Evolutionary conservation across 2,797 vertebrate species (phyloP), one percentile per base, ranked within the genome.

Genomic region (Eulemur mongoz): DNA sequence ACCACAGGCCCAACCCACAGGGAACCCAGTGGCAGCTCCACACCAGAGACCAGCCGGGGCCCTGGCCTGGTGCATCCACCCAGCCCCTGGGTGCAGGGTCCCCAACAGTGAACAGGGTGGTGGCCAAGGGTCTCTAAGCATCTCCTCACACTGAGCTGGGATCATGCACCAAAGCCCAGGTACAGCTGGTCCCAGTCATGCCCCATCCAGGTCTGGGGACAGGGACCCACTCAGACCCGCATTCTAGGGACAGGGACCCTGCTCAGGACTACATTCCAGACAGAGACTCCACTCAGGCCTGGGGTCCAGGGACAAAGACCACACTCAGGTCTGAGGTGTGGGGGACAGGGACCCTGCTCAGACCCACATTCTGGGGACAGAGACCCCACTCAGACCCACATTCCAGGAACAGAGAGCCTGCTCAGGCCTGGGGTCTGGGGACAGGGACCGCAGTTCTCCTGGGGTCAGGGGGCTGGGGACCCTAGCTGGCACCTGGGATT

Each of bases 81-180:
- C 5, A 2, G 12, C 3, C 14, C 32, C n/a, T 9, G 43, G 43
- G 43, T 45, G 43, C 43, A 45, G 43, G 20, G 32, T 7, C n/a
- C 11, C 22, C 61, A 6, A n/a, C 15, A 18, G n/a, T 10, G 45
- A 70, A 63, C 38, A 35, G 11, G 0, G 73, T 50, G 45, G 73
- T 5, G 18, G 45, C 18, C 1, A 0, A 32, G 63, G n/a, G 32
- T 65, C 32, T n/a, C 32, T n/a, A 65, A 65, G 32, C n/a, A n/a
- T 20, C 32, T n/a, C 32, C 63, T n/a, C 65, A 20, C n/a, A 11
- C 9, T 69, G 65, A 69, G 18, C 32, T 32, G 15, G 18, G 40
- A 5, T 13, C 0, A 6, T 6, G 40, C 1, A 22, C 2, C 17
- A 2, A 9, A 92, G 32, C 50, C 3, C 1, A 2, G 30, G 4